Evolutionary conservation across 2,888 invertebrate genomes (phyloP).

Genomic region (Acanthacorydalis orientalis): DNA sequence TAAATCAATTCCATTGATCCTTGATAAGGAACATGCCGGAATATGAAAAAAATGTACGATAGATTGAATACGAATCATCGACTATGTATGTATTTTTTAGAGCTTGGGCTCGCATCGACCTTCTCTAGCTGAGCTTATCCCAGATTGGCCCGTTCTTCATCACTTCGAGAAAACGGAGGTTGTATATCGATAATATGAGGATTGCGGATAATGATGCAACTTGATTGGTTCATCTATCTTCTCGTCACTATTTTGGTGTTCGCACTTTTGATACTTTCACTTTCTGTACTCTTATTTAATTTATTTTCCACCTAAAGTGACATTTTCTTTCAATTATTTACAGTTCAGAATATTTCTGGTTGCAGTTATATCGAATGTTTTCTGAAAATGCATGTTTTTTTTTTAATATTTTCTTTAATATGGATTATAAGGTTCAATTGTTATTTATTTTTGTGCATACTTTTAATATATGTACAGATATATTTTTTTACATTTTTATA

Average conservation of each 20-base stretch:
- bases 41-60: not conserved
- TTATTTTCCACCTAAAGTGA: not conserved
- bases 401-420: too few relatives aligned
- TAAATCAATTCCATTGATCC: not conserved
- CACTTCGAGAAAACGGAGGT: constrained; percentile 74
- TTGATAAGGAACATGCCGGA: not conserved
- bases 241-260: constrained; percentile 2
- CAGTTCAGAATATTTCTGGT: too few relatives aligned
- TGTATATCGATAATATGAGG: constrained; percentile 20
- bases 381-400: too few relatives aligned
- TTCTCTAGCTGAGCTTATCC: constrained; percentile 87
- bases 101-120: constrained; percentile 50
- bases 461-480: too few relatives aligned
- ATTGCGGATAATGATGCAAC: not conserved
- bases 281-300: constrained; percentile 1
- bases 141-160: constrained; percentile 88
- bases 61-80: not conserved
- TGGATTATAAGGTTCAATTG: too few relatives aligned
- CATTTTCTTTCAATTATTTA: too few relatives aligned
- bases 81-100: constrained; percentile 4
- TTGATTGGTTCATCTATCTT: constrained; percentile 7
- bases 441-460: too few relatives aligned
- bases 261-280: constrained; percentile 2
- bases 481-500: too few relatives aligned
- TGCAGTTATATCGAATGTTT: too few relatives aligned